phyloP scores from a whole-genome alignment of 92 coral and sea anemone species.

The Parazoanthus swiftii region DNA sequence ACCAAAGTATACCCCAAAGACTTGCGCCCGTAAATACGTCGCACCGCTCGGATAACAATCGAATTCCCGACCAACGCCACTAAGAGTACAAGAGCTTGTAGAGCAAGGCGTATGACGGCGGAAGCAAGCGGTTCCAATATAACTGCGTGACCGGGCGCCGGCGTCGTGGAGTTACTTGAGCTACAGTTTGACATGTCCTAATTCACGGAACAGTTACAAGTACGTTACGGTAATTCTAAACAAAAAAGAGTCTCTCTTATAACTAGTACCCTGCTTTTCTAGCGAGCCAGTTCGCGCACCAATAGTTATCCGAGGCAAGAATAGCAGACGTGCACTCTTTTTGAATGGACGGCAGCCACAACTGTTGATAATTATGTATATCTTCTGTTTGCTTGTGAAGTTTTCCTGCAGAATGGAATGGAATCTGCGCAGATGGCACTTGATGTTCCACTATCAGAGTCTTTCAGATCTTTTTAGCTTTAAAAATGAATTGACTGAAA shows the following conservation, averaged over 20 bases:
- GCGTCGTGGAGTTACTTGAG: background rate
- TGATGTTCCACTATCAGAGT: no score
- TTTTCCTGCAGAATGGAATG: no score
- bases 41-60: conserved; percentile 36
- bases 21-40: conserved; percentile 14
- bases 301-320: background rate
- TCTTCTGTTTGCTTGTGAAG: no score
- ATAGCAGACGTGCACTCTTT: background rate
- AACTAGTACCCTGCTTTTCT: no score
- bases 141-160: background rate
- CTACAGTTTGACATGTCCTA: background rate
- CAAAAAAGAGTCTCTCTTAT: background rate
- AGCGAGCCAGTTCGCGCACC: background rate
- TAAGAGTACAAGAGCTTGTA: conserved; percentile 11
- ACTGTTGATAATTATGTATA: no score
- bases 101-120: conserved; percentile 2
- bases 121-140: background rate
- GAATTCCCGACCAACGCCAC: conserved; percentile 14
- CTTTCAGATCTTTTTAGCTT: no score
- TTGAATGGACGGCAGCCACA: no score
- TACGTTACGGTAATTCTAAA: no score
- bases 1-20: conserved; percentile 29
- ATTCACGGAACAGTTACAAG: background rate
- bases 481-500: no score
- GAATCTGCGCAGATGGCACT: no score